Evolutionary conservation across 2,113 vertebrate genomes (phyloP), one percentile per base, ranked within the genome.

Genomic region (Genyomyrus donnyi): DNA sequence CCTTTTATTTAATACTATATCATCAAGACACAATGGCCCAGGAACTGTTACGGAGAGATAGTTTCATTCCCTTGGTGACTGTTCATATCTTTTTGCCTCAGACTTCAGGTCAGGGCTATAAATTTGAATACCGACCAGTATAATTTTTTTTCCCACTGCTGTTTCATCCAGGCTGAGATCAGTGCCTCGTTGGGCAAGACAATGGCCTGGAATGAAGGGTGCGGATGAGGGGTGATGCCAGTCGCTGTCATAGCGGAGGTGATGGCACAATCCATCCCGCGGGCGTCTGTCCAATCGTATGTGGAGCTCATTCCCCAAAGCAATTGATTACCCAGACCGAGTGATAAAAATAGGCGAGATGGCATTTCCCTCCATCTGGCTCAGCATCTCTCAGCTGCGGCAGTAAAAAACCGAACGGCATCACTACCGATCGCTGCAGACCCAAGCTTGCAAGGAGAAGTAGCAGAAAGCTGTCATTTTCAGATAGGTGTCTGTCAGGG

Each of bases 261-360:
- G 83, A 46, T 24, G 42, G 42, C 35, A n/a, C 83, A 48, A 24
- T n/a, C 48, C 42, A 85, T 85, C 24, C 83, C 45, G 21, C 1
- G 8, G 21, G 45, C 83, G 1, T 48, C 83, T 85, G 42, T 85
- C 83, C 45, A 42, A 42, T 80, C 74, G 1, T 80, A 80, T 15
- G 74, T 80, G 74, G 74, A 80, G 35, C 74, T 42, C 70, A 77
- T 80, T 80, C 35, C 74, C 74, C 74, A 80, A 80, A 80, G 35
- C 74, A 35, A 80, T 80, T 80, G 74, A 80, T 85, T 35, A 87
- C 31, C 49, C 50, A 39, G 31, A 21, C 27, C 50, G 8, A 35
- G 85, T 87, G 85, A 87, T 50, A 27, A 53, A 52, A 87, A 53
- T 52, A 48, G 85, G 50, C 50, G 39, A 87, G 48, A 35, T 87